Evolutionary conservation across 2,797 vertebrate species (phyloP).

Genomic region (Trichosurus vulpecula): DNA sequence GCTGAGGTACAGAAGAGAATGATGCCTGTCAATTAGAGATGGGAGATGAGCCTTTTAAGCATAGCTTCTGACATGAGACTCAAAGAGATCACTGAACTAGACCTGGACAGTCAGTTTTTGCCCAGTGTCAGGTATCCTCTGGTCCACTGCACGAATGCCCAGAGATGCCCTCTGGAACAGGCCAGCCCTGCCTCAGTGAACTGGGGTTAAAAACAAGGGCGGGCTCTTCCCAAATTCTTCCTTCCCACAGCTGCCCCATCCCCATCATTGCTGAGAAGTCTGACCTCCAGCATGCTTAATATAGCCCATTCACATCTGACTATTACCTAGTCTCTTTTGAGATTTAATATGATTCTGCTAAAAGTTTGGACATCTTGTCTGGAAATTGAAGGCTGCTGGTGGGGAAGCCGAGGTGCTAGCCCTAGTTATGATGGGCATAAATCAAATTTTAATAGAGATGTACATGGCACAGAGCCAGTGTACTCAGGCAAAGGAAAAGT

Average conservation of each 20-base stretch:
- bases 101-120: not conserved
- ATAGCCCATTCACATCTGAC: not conserved
- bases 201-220: not conserved
- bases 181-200: not conserved
- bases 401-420: constrained; percentile 72
- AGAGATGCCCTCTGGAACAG: not conserved
- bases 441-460: constrained; percentile 88
- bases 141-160: not conserved
- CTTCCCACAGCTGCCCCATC: fast-evolving
- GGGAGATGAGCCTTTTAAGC: not conserved
- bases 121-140: not conserved
- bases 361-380: constrained; percentile 67
- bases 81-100: not conserved
- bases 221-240: fast-evolving
- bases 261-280: fast-evolving
- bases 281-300: not conserved
- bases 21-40: not conserved
- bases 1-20: not conserved
- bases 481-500: constrained; percentile 83
- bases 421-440: constrained; percentile 85
- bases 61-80: not conserved
- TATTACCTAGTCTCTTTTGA: not conserved
- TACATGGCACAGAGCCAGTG: constrained; percentile 83
- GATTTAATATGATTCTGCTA: fast-evolving
- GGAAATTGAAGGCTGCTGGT: constrained; percentile 70